phyloP scores from a whole-genome alignment of 1,140 invertebrate species.

The Brachionus paranguensis region DNA sequence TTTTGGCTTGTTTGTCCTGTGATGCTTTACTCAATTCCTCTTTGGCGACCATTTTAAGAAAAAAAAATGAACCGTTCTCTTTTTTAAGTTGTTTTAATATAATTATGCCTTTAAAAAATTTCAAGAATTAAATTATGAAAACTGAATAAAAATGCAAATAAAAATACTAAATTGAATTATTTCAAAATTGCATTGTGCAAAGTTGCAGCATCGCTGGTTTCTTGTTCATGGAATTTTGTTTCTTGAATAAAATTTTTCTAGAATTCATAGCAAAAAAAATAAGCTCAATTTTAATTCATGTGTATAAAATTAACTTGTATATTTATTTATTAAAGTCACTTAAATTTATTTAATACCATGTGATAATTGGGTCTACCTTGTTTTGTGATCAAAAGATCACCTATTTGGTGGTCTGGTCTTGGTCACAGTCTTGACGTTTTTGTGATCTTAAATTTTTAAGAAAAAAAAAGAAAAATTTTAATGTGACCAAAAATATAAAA shows the following conservation, averaged over 20 bases:
- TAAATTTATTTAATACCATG: too few relatives aligned
- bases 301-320: neutral
- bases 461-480: too few relatives aligned
- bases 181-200: neutral
- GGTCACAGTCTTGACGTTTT: too few relatives aligned
- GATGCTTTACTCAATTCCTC: neutral
- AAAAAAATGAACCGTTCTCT: neutral
- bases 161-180: neutral
- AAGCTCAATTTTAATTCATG: neutral
- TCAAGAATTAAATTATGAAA: neutral
- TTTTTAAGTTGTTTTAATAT: neutral
- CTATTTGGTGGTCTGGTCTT: too few relatives aligned
- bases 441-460: too few relatives aligned
- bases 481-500: too few relatives aligned
- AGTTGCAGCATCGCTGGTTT: neutral
- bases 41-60: neutral
- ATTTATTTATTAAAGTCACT: too few relatives aligned
- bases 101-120: neutral
- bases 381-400: too few relatives aligned
- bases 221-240: neutral
- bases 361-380: too few relatives aligned
- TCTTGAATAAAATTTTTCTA: neutral
- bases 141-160: neutral
- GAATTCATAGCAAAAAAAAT: neutral
- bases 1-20: neutral